Percentiles rank a stretch among this genome's conserved stretches.
Evolutionary conservation across 2,888 invertebrate species (phyloP).

Genomic region (Ptilodon capucinus): DNA sequence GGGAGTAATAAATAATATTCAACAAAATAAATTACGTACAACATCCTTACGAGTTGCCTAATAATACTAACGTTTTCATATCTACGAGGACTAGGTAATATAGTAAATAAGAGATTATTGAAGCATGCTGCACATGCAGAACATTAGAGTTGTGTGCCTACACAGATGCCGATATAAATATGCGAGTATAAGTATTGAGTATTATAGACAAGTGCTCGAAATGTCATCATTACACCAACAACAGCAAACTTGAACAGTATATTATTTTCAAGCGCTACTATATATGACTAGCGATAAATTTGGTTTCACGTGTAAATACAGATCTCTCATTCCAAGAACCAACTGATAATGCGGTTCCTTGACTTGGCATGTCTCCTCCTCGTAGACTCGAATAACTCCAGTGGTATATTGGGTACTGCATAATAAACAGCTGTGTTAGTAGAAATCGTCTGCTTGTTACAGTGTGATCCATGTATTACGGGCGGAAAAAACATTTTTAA

Average conservation of each 20-base stretch:
- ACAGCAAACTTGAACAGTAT: slow-evolving; percentile 51
- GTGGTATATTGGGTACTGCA: slow-evolving; percentile 83
- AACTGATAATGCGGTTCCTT: slow-evolving; percentile 82
- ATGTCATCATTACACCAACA: slow-evolving; percentile 51
- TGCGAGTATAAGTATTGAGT: slow-evolving; percentile 52
- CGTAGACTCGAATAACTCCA: slow-evolving; percentile 82
- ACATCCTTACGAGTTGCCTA: slow-evolving; percentile 23
- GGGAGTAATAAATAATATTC: slow-evolving; percentile 33
- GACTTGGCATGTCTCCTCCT: slow-evolving; percentile 80
- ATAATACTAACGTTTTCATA: slow-evolving; percentile 39
- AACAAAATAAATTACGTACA: slow-evolving; percentile 32
- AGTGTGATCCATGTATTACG: not conserved
- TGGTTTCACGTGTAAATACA: slow-evolving; percentile 57
- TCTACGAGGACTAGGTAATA: slow-evolving; percentile 54
- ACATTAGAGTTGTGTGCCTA: slow-evolving; percentile 54
- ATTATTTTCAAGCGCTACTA: slow-evolving; percentile 67
- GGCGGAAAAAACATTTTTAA: not conserved
- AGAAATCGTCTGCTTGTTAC: slow-evolving; percentile 43
- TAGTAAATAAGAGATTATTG: slow-evolving; percentile 47
- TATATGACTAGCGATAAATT: slow-evolving; percentile 69
- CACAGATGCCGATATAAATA: slow-evolving; percentile 48
- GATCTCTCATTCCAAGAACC: slow-evolving; percentile 79
- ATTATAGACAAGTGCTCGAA: slow-evolving; percentile 52
- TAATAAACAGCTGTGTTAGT: slow-evolving; percentile 80
- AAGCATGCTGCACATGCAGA: slow-evolving; percentile 76